Evolutionary conservation across 30 jellyfish, hydroid and myxozoan species (phyloP).

Genomic region (Hydractinia symbiolongicarpus): DNA sequence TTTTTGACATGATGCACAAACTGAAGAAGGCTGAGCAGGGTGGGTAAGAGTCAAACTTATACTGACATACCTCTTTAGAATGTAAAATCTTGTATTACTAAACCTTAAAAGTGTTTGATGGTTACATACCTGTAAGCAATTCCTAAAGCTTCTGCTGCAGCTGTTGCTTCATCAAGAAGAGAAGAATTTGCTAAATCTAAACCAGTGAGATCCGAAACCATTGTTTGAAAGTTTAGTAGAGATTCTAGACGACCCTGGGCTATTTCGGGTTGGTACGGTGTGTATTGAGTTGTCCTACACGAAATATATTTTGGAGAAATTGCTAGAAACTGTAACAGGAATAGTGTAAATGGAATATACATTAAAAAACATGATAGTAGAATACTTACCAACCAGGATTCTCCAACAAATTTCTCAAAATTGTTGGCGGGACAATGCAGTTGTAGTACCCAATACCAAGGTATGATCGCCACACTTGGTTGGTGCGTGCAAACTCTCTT

Average conservation of each 20-base stretch:
- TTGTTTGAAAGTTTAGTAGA: slow-evolving; percentile 77
- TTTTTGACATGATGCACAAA: no score
- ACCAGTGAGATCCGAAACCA: slow-evolving; percentile 84
- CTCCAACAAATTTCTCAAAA: slow-evolving; percentile 70
- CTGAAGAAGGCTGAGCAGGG: no score
- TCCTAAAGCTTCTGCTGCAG: slow-evolving; percentile 98
- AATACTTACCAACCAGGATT: slow-evolving; percentile 87
- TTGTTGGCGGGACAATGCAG: slow-evolving; percentile 83
- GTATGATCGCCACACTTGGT: slow-evolving; percentile 89
- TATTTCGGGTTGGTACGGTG: slow-evolving; percentile 92
- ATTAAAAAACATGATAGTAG: background rate
- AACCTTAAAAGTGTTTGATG: no score
- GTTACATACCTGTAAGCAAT: slow-evolving; percentile 69
- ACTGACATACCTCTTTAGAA: no score
- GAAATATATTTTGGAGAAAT: background rate
- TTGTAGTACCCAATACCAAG: slow-evolving; percentile 91
- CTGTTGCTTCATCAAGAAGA: slow-evolving; percentile 91
- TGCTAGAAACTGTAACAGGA: background rate
- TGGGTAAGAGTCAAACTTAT: no score
- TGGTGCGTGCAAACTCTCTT: slow-evolving; percentile 65
- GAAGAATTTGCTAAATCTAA: slow-evolving; percentile 86
- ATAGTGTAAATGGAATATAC: no score
- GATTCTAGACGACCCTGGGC: slow-evolving; percentile 95
- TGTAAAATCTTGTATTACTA: no score
- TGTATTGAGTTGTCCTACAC: slow-evolving; percentile 85